Evolutionary conservation across 2,113 vertebrate species (phyloP).

Genomic region (Gyps fulvus): DNA sequence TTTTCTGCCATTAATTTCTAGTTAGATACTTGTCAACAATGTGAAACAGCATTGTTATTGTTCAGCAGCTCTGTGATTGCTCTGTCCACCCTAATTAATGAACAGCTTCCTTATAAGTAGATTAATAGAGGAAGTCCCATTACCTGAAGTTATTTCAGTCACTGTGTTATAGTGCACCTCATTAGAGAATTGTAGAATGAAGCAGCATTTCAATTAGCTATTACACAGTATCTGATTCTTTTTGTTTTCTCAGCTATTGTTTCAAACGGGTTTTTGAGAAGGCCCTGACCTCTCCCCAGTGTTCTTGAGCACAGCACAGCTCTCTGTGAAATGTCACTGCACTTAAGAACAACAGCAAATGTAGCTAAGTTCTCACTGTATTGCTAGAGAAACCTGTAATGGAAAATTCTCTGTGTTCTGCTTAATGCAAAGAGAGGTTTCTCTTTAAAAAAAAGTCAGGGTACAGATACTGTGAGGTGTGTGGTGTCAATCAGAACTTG

Average conservation of each 20-base stretch:
- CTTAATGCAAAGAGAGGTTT: not conserved
- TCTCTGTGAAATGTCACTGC: not conserved
- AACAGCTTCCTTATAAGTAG: constrained; percentile 59
- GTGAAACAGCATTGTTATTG: constrained; percentile 14
- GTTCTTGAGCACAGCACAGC: not conserved
- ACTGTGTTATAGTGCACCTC: not conserved
- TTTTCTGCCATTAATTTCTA: constrained; percentile 60
- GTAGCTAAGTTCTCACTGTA: not conserved
- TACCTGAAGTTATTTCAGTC: constrained; percentile 69
- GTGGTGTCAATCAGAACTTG: not conserved
- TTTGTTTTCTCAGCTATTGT: constrained; percentile 11
- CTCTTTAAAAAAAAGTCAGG: not conserved
- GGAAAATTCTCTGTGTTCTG: not conserved
- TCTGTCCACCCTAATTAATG: constrained; percentile 67
- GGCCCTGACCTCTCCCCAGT: not conserved
- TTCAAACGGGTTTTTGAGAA: not conserved
- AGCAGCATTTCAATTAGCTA: constrained; percentile 48
- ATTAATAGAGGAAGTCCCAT: constrained; percentile 70
- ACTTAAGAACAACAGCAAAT: not conserved
- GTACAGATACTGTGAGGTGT: not conserved
- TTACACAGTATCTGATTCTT: not conserved
- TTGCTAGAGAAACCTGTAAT: not conserved
- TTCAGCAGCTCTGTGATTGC: constrained; percentile 52
- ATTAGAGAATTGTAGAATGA: constrained; percentile 56
- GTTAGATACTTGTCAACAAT: constrained; percentile 50